Base-by-base conservation (phyloP, 2,888 invertebrate species). In the Drosophila emarginata region DNA sequence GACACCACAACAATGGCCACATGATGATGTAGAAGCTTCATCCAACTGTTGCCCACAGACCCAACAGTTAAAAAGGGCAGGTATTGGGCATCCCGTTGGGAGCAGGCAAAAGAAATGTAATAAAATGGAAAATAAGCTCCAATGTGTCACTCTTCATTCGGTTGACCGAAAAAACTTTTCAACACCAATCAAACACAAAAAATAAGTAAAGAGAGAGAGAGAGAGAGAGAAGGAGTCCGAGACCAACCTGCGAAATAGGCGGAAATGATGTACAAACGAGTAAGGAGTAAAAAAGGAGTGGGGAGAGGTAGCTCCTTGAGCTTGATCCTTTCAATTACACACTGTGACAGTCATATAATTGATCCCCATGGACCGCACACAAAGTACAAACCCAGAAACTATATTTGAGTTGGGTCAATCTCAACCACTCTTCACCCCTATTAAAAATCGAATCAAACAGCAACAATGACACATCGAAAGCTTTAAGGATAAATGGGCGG, bases 281-380 rank as follows among this genome's bases (percentile, higher is more conserved):
- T 32, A 32, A 32, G 57, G 56, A n/a, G n/a, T n/a, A 28, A 57
- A 18, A 15, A 15, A 45, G 32, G 57, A 62, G 40, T 45, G 60
- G 60, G 64, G 45, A 58, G 53, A n/a, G 11, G 28, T 15, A 14
- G 58, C 56, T 59, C 57, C 71, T 74, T 64, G 63, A 67, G 50
- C 72, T 63, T 81, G 87, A 81, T 88, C 89, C 86, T 88, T 85
- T 88, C 84, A 85, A 88, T 85, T 85, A 88, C 87, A 81, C 87
- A 88, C 83, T 85, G 85, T 85, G 84, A 85, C 84, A 88, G 86
- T 78, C 89, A 58, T 75, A 85, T 85, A 85, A 85, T 85, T 88
- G 87, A 87, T 88, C 84, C 84, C 88, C 73, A 74, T 74, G 88
- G 84, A 85, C 82, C 72, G 39, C 73, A 76, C 67, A 54, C 64